A percentile compares a stretch with the other conserved stretches of the same genome.
These are phyloP conservation scores for Leptodactylus fallax DNA, from an alignment of 2,797 vertebrate species.

Conservation along the genomic window DNA sequence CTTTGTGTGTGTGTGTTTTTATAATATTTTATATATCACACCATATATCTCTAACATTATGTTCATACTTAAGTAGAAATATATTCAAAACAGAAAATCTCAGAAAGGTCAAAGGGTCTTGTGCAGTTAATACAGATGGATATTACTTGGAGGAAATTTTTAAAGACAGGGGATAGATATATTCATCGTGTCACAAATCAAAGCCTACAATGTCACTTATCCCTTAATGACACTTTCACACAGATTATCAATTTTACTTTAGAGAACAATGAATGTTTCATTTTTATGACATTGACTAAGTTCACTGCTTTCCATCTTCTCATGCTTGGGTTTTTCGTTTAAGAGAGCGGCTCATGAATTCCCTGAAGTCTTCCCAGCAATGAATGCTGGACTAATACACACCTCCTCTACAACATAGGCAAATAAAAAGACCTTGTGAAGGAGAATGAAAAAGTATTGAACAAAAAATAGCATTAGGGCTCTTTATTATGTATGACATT, in stretches of 20 bases:
- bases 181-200: slow-evolving; percentile 83
- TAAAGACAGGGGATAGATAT: slow-evolving; percentile 77
- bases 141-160: slow-evolving; percentile 74
- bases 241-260: slow-evolving; percentile 87
- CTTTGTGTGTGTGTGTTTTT: no score
- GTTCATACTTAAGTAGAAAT: neutral
- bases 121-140: slow-evolving; percentile 80
- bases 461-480: neutral
- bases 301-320: slow-evolving; percentile 56
- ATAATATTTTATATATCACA: neutral
- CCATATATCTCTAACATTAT: neutral
- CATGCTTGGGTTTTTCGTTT: slow-evolving; percentile 48
- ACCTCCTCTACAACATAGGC: slow-evolving; percentile 43
- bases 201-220: slow-evolving; percentile 81
- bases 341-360: slow-evolving; percentile 51
- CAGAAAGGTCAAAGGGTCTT: slow-evolving; percentile 76
- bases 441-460: slow-evolving; percentile 40
- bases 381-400: slow-evolving; percentile 48
- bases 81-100: slow-evolving; percentile 65
- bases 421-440: slow-evolving; percentile 59
- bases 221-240: slow-evolving; percentile 83
- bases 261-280: slow-evolving; percentile 84
- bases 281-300: slow-evolving; percentile 84
- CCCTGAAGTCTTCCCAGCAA: slow-evolving; percentile 51
- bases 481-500: slow-evolving; percentile 6